Conservation (phyloP, 2,797 vertebrate genomes). For the Tiaroga cobitis region DNA sequence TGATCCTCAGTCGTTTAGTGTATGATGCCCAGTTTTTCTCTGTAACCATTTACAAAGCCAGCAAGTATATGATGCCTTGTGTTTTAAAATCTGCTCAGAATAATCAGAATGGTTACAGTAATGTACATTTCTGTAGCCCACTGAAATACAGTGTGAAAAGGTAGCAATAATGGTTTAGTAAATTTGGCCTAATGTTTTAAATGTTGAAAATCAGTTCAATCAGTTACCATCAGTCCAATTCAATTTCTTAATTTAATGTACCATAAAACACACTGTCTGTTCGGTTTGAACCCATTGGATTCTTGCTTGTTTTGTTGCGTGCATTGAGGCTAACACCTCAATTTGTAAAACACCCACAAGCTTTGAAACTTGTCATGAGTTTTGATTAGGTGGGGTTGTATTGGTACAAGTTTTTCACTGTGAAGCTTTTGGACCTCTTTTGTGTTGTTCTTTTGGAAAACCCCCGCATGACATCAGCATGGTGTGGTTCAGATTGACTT, state of each 20-base stretch:
- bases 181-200: background rate
- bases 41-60: background rate
- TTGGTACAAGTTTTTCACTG: conserved; percentile 45
- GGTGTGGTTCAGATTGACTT: conserved; percentile 43
- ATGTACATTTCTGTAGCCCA: background rate
- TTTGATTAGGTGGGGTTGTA: conserved; percentile 41
- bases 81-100: background rate
- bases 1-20: background rate
- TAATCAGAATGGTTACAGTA: background rate
- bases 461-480: conserved; percentile 45
- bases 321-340: conserved; percentile 9
- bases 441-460: conserved; percentile 52
- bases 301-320: conserved; percentile 24
- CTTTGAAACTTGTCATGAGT: conserved; percentile 14
- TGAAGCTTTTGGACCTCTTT: conserved; percentile 19
- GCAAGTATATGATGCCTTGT: background rate
- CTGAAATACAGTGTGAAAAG: background rate
- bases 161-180: background rate
- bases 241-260: background rate
- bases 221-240: background rate
- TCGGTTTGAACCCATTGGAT: conserved; percentile 9
- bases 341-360: conserved; percentile 28
- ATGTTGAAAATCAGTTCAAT: background rate
- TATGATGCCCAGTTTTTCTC: background rate
- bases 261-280: background rate